phyloP scores from a whole-genome alignment of 1,140 invertebrate genomes.

The Drosophila bocki region DNA sequence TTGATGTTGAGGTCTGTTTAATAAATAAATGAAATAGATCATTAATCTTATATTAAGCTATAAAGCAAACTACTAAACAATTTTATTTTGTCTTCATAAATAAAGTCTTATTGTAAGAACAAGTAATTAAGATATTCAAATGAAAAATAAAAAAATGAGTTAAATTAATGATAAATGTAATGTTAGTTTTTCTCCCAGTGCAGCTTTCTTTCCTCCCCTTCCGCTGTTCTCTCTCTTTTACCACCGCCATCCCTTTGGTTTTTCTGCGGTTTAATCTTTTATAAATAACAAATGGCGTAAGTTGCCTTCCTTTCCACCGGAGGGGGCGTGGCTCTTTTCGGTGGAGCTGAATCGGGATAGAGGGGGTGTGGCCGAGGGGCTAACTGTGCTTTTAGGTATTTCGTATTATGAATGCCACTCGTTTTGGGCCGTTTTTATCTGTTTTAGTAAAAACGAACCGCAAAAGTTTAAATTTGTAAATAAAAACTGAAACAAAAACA shows the following conservation, averaged over 20 bases:
- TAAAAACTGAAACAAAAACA: background rate
- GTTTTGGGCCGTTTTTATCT: constrained; percentile 22
- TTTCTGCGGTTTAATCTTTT: constrained; percentile 79
- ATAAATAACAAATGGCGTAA: constrained; percentile 79
- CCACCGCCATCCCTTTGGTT: constrained; percentile 29
- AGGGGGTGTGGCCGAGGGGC: constrained; percentile 29
- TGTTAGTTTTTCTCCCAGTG: background rate
- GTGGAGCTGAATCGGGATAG: background rate
- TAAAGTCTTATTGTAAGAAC: too few relatives aligned
- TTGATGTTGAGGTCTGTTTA: too few relatives aligned
- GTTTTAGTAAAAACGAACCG: constrained; percentile 23
- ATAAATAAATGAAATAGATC: too few relatives aligned
- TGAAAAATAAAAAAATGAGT: too few relatives aligned
- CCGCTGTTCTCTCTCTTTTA: background rate
- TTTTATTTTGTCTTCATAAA: too few relatives aligned
- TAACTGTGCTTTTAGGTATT: constrained; percentile 23
- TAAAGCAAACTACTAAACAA: too few relatives aligned
- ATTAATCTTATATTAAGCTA: too few relatives aligned
- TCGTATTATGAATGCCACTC: constrained; percentile 21
- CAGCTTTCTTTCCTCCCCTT: background rate
- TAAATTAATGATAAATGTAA: background rate
- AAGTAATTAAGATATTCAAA: too few relatives aligned
- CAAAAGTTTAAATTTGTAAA: constrained; percentile 35
- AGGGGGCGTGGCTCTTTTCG: constrained; percentile 15
- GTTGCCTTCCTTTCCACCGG: constrained; percentile 49